phyloP scores from a whole-genome alignment of 2,113 vertebrate genomes.

The Cygnus atratus region DNA sequence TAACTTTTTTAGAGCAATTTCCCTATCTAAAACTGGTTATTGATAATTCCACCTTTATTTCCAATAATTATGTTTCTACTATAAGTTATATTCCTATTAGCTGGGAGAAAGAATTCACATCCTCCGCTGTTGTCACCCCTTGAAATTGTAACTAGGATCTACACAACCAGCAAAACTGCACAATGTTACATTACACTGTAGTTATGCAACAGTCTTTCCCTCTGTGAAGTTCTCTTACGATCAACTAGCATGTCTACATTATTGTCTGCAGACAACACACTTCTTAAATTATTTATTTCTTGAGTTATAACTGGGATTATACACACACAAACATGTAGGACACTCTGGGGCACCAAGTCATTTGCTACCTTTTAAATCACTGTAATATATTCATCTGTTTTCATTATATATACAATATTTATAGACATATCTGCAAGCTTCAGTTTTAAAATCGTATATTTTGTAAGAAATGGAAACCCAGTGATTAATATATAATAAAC shows the following conservation, averaged over 20 bases:
- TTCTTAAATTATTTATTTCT: not conserved
- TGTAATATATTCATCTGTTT: not conserved
- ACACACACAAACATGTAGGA: not conserved
- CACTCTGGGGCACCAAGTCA: not conserved
- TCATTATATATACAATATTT: not conserved
- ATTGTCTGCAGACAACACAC: not conserved
- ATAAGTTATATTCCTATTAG: too few relatives aligned
- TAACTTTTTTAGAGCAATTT: too few relatives aligned
- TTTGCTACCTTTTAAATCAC: not conserved
- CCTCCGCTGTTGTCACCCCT: too few relatives aligned
- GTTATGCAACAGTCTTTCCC: not conserved
- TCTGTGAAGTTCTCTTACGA: not conserved
- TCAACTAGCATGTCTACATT: not conserved
- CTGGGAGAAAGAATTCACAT: too few relatives aligned
- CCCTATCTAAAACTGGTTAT: too few relatives aligned
- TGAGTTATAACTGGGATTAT: not conserved
- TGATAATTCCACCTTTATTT: too few relatives aligned
- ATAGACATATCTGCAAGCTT: not conserved
- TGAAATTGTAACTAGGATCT: not conserved
- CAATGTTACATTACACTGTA: not conserved
- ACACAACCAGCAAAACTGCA: not conserved
- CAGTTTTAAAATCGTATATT: not conserved
- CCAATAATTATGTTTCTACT: too few relatives aligned
- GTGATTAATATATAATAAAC: not conserved
- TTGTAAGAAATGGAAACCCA: not conserved